Evolutionary conservation across 2,113 vertebrate species (phyloP).

Genomic region (Ophiodon elongatus): DNA sequence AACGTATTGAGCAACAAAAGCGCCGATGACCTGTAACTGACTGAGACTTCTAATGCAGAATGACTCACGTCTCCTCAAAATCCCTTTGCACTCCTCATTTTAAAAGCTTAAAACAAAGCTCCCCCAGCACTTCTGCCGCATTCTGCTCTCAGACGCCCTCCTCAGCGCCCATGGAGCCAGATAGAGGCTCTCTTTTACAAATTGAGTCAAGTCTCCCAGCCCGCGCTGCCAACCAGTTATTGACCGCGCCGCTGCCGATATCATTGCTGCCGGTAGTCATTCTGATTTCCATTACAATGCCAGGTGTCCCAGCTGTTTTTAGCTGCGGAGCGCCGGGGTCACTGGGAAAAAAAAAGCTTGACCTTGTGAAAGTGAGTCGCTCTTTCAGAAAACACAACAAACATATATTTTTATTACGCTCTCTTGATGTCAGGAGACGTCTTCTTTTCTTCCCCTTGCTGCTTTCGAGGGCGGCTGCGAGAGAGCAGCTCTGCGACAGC

Average conservation of each 20-base stretch:
- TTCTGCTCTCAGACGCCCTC: conserved; percentile 53
- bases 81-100: conserved; percentile 48
- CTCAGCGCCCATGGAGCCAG: conserved; percentile 35
- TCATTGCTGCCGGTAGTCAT: conserved; percentile 64
- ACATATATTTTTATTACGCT: conserved; percentile 33
- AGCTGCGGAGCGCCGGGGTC: conserved; percentile 13
- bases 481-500: conserved; percentile 16
- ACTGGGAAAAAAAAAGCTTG: conserved; percentile 22
- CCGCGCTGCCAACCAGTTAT: conserved; percentile 64
- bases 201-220: conserved; percentile 65
- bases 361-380: conserved; percentile 25
- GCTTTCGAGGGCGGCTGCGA: conserved; percentile 43
- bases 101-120: conserved; percentile 32
- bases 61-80: conserved; percentile 52
- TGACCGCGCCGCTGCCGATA: conserved; percentile 61
- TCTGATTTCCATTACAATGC: conserved; percentile 54
- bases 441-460: background rate
- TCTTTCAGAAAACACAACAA: conserved; percentile 45
- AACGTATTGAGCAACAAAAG: conserved; percentile 57
- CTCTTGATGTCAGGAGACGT: conserved; percentile 51
- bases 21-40: conserved; percentile 40
- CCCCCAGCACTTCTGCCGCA: conserved; percentile 4
- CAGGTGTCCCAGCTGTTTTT: conserved; percentile 45
- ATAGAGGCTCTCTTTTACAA: conserved; percentile 57
- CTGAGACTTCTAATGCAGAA: conserved; percentile 45